A percentile compares a stretch with the other conserved stretches of the same genome.
phyloP scores from a whole-genome alignment of 2,888 invertebrate species.

The Xestia sexstrigata region DNA sequence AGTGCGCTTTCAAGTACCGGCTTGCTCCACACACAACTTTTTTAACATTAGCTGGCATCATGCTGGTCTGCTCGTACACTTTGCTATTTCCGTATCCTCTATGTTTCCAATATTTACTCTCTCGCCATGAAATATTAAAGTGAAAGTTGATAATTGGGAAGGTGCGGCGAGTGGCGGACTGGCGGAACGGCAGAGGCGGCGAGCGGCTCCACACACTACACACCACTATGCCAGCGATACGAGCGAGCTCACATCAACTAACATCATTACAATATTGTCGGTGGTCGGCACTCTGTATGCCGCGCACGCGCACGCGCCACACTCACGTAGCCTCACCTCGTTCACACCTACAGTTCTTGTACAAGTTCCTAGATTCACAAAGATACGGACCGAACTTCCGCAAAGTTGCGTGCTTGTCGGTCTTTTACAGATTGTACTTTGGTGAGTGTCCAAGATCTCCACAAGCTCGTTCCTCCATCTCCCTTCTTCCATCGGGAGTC shows the following conservation, averaged over 20 bases:
- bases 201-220: background rate
- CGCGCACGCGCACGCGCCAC: conserved; percentile 4
- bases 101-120: conserved; percentile 37
- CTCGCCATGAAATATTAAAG: conserved; percentile 42
- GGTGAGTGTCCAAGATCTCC: background rate
- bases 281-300: conserved; percentile 10
- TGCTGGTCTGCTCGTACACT: background rate
- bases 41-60: background rate
- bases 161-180: conserved; percentile 9
- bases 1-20: background rate
- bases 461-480: background rate
- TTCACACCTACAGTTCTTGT: background rate
- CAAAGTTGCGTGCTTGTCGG: background rate
- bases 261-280: background rate
- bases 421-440: background rate
- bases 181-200: background rate
- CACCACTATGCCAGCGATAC: background rate
- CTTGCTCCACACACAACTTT: no score
- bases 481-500: background rate
- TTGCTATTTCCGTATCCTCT: conserved; percentile 2
- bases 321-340: background rate
- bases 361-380: background rate
- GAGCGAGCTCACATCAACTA: background rate
- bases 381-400: background rate
- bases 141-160: conserved; percentile 52